Evolutionary conservation across 2,797 vertebrate species (phyloP).

Genomic region (Coranthus polyacanthus): DNA sequence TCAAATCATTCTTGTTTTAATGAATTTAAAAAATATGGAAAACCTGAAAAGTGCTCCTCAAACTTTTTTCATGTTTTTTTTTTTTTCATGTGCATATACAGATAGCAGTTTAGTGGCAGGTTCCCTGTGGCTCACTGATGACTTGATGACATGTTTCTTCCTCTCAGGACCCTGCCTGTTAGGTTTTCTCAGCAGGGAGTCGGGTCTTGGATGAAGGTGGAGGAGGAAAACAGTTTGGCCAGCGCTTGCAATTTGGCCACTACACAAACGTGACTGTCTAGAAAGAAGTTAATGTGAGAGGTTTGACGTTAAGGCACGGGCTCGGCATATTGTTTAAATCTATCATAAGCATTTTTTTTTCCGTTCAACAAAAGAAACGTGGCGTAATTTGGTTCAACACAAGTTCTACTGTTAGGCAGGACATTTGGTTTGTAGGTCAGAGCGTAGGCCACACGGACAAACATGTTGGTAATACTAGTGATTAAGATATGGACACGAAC

Average conservation of each 20-base stretch:
- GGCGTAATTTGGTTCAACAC: neutral
- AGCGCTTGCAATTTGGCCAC: constrained; percentile 72
- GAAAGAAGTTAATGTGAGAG: constrained; percentile 10
- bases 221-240: constrained; percentile 69
- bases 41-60: constrained; percentile 6
- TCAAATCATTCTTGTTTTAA: too few species aligned
- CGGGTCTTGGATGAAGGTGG: constrained; percentile 41
- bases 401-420: neutral
- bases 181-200: constrained; percentile 70
- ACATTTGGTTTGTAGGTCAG: too few species aligned
- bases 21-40: constrained; percentile 3
- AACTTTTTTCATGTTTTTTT: constrained; percentile 2
- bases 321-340: too few species aligned
- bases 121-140: constrained; percentile 69
- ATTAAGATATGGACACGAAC: too few species aligned
- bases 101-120: constrained; percentile 33
- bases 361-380: neutral
- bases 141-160: constrained; percentile 74
- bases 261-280: constrained; percentile 45
- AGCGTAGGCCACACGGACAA: too few species aligned
- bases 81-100: constrained; percentile 21
- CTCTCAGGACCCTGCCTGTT: constrained; percentile 60
- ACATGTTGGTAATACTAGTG: too few species aligned
- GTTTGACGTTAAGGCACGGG: too few species aligned
- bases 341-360: neutral